Conservation (phyloP, 2,888 invertebrate genomes). For the Catocala fraxini region DNA sequence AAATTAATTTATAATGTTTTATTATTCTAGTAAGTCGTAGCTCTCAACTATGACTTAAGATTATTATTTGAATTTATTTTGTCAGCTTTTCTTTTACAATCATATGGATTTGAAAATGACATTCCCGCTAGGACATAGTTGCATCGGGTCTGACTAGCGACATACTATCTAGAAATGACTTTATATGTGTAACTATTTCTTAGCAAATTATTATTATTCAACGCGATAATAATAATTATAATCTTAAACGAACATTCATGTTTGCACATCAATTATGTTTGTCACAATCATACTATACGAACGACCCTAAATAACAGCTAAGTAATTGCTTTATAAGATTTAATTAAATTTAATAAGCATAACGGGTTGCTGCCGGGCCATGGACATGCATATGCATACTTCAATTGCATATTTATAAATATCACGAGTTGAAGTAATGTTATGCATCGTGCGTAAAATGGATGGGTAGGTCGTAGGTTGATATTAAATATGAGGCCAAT, state of each 20-base stretch:
- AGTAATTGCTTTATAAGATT: slow-evolving; percentile 39
- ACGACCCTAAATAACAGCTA: slow-evolving; percentile 25
- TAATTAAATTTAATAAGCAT: slow-evolving; percentile 45
- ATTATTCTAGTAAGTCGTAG: no score
- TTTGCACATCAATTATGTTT: slow-evolving; percentile 16
- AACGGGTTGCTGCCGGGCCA: slow-evolving; percentile 33
- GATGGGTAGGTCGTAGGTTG: slow-evolving; percentile 36
- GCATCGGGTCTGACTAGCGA: no score
- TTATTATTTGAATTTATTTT: no score
- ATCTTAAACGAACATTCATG: slow-evolving; percentile 1
- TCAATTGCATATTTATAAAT: slow-evolving; percentile 44
- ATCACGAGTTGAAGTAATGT: slow-evolving; percentile 33
- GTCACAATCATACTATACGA: slow-evolving; percentile 27
- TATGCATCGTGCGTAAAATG: slow-evolving; percentile 27
- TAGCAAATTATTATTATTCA: not conserved
- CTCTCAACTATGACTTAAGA: no score
- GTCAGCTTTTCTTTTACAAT: no score
- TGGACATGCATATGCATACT: slow-evolving; percentile 35
- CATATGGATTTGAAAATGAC: no score
- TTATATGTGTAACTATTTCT: no score
- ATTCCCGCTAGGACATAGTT: no score
- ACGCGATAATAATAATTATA: not conserved
- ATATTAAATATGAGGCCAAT: slow-evolving; percentile 25
- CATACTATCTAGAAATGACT: no score
- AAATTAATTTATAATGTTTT: no score